Percentiles rank a stretch among this genome's conserved stretches.
phyloP scores from a whole-genome alignment of 2,113 vertebrate genomes.

The Dunckerocampus dactyliophorus region DNA sequence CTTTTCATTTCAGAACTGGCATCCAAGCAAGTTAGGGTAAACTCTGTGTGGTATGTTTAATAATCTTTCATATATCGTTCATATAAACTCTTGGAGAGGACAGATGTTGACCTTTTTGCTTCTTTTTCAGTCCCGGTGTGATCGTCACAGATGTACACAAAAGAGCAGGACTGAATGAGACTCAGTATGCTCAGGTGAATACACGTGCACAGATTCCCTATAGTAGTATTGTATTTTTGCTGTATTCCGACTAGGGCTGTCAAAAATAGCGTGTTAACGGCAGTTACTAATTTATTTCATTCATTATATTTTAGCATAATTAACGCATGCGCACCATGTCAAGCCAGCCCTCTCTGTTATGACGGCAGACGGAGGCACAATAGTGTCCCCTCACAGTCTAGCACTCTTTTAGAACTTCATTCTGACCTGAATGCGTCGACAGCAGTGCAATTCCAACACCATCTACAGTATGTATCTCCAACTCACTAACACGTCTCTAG shows the following conservation, averaged over 20 bases:
- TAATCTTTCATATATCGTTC: not conserved
- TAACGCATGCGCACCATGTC: too few relatives aligned
- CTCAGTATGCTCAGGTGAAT: slow-evolving; percentile 72
- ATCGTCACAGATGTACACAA: slow-evolving; percentile 77
- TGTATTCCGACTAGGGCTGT: not conserved
- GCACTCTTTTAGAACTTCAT: too few relatives aligned
- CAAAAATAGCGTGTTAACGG: too few relatives aligned
- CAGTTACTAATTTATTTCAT: too few relatives aligned
- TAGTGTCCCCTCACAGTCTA: too few relatives aligned
- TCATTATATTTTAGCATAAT: too few relatives aligned
- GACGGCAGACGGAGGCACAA: too few relatives aligned
- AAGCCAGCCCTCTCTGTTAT: too few relatives aligned
- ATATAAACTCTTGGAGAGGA: not conserved
- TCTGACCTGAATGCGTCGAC: too few relatives aligned
- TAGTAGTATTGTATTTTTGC: not conserved
- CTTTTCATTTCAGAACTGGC: slow-evolving; percentile 69
- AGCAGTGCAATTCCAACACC: too few relatives aligned
- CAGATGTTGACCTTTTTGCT: not conserved
- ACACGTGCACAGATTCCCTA: not conserved
- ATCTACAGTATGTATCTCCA: too few relatives aligned
- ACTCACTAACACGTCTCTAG: too few relatives aligned
- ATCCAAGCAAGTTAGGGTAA: slow-evolving; percentile 75
- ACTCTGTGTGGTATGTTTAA: slow-evolving; percentile 67
- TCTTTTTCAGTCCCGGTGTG: slow-evolving; percentile 71
- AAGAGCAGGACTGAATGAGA: slow-evolving; percentile 73